Evolutionary conservation across 2,113 vertebrate genomes (phyloP).

Genomic region (Vulpes lagopus): DNA sequence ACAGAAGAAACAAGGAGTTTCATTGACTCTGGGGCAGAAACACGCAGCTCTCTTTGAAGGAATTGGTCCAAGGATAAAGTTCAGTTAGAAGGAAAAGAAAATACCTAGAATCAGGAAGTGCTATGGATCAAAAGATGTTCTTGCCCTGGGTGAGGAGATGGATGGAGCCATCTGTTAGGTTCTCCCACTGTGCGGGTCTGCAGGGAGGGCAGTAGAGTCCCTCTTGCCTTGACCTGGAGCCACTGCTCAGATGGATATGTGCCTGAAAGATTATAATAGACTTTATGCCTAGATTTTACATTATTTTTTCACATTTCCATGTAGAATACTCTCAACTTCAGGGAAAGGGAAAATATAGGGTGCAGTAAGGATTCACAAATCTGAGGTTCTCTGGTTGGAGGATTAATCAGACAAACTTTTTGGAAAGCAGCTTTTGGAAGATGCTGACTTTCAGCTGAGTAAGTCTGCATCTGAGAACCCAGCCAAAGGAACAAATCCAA

Average conservation of each 20-base stretch:
- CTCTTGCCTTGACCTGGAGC: fast-evolving
- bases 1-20: conserved; percentile 26
- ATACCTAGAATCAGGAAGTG: background rate
- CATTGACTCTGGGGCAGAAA: background rate
- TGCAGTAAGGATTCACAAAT: background rate
- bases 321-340: background rate
- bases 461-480: background rate
- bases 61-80: conserved; percentile 23
- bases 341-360: background rate
- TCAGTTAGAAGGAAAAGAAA: background rate
- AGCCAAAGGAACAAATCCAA: background rate
- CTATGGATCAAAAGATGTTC: background rate
- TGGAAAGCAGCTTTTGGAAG: background rate
- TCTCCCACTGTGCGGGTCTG: fast-evolving
- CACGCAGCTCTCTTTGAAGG: background rate
- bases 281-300: background rate
- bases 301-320: background rate
- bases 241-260: background rate
- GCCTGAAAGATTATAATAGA: background rate
- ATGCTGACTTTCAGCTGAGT: background rate
- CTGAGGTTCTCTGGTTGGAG: background rate
- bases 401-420: background rate
- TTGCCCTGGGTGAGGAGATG: background rate
- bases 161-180: fast-evolving
- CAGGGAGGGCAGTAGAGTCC: fast-evolving